Evolutionary conservation across 1,140 invertebrate genomes (phyloP), one percentile per base, ranked within the genome.

Genomic region (Leptinotarsa lineolata): DNA sequence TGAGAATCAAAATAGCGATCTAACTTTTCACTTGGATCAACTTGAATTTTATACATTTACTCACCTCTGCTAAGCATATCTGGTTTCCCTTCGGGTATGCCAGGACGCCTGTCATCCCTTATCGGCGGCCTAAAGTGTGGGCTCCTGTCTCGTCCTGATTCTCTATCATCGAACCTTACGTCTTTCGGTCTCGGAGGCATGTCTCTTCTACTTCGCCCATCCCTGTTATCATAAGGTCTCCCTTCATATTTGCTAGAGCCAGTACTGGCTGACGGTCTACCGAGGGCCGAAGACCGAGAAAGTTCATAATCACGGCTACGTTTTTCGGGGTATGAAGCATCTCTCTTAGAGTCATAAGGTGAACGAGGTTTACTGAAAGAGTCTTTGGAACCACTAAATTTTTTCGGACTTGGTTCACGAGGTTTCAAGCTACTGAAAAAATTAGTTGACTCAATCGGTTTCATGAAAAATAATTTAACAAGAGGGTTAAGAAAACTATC

Each of bases 71-170:
- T 67, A 46, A 54, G 60, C 58, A 81, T 72, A 30, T 79, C 78
- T 2, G 73, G 48, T 59, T 79, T 79, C 16, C 72, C 58, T n/a
- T 79, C 77, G 13, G 22, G 12, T 8, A 75, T 73, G 8, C 3
- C 1, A 30, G 74, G 48, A 2, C 79, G 74, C 30, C 79, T 76
- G 8, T 80, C 79, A 66, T 78, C 77, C 22, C 78, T 66, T 13
- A 74, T 60, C 5, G 64, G 46, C 44, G 58, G 46, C 61, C 76
- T 74, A 67, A 75, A 81, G 73, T 80, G 79, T n/a, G 79, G 79
- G 68, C 80, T 81, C 39, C 78, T 68, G 21, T 80, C 78, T 24
- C 77, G 69, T 2, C 78, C 79, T 39, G 76, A 60, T 6, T 80
- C 80, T 30, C 79, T 75, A 1, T 75, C 74, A 46, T 58, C 71